Conservation (phyloP, 2,113 vertebrate genomes). For the Strix aluco region DNA sequence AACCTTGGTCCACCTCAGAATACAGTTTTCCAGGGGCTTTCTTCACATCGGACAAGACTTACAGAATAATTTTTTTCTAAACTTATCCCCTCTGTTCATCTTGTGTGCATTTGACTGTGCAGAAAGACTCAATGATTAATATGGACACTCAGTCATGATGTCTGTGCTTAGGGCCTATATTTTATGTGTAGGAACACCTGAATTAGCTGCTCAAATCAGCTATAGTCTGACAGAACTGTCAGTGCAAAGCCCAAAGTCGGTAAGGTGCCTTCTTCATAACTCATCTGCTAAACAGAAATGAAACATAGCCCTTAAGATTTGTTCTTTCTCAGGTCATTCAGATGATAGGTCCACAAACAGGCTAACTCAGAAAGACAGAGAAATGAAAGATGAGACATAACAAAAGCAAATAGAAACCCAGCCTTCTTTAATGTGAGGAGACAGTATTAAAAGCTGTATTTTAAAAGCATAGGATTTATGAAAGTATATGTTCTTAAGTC, state of each 20-base stretch:
- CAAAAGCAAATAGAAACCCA: neutral
- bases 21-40: rapidly evolving
- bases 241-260: neutral
- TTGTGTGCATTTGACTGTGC: neutral
- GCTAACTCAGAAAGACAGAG: neutral
- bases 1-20: neutral
- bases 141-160: neutral
- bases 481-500: neutral
- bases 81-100: neutral
- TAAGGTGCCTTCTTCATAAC: neutral
- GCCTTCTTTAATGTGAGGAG: neutral
- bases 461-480: neutral
- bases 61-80: neutral
- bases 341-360: neutral
- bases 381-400: neutral
- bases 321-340: neutral
- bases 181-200: neutral
- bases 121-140: neutral
- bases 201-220: neutral
- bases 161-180: neutral
- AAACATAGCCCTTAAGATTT: neutral
- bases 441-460: neutral
- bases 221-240: neutral
- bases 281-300: neutral
- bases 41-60: neutral